Evolutionary conservation across 2,797 vertebrate genomes (phyloP), one percentile per base, ranked within the genome.

Genomic region (Gambelia wislizenii): DNA sequence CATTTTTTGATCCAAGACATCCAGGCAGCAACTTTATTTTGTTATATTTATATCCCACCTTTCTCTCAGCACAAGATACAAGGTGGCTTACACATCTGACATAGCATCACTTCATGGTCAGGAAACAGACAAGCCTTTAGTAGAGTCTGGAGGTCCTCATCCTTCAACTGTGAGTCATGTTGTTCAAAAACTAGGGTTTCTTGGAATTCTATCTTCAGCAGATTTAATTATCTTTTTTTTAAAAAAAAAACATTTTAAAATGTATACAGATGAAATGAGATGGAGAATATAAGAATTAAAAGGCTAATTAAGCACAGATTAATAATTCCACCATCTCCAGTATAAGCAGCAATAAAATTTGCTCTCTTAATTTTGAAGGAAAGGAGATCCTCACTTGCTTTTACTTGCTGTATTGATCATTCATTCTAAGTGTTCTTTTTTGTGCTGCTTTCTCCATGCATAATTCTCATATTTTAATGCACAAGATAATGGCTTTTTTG

Each of bases 401-500:
- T 77, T n/a, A 39, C 78, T 85, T 74, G 18, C 42, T 61, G 16
- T 47, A 16, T n/a, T 44, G 27, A 6, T 72, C 33, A 91, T 36
- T 0, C 0, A 2, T 85, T 90, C 49, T 30, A 10, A 22, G 81
- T 91, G 36, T 52, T 69, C 74, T 80, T 10, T 88, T 67, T 44
- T n/a, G 16, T 67, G 52, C 56, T 3, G 18, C 4, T 12, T 44
- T 92, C 44, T 39, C 54, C 47, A n/a, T 12, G 33, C 6, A 52
- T 87, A 54, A 75, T 30, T 22, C 39, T 9, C 4, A 84, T 7
- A n/a, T 18, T 83, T 81, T 74, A 75, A 85, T 88, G 69, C 13
- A 85, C 44, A 20, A 89, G 83, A 80, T 78, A 76, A 82, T 85
- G 83, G 61, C 87, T 61, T 76, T 61, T 0, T 9, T 94, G 22